Evolutionary conservation across 2,888 invertebrate species (phyloP), one percentile per base, ranked within the genome.

Genomic region (Eilema depressum): DNA sequence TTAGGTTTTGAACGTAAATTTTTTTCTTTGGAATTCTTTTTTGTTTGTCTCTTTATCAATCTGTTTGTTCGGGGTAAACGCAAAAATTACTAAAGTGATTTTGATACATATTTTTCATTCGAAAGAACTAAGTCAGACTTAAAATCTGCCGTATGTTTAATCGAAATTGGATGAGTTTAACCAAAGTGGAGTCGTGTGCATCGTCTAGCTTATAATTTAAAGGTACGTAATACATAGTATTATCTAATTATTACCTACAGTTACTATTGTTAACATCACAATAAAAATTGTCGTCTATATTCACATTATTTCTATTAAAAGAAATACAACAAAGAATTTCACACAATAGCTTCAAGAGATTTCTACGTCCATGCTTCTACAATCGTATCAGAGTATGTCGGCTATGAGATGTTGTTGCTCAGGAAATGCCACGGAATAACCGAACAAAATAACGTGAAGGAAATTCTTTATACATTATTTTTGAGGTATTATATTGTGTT

Each of bases 301-400:
- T 61, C 28, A 23, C 53, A 33, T 56, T 68, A 37, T 63, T 62
- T 53, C 26, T 37, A 41, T 63, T 28, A 57, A 41, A 63, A 63
- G 59, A 68, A 68, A 68, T 63, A 59, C 63, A 57, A 41, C 57
- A 59, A 57, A 11, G 41, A 41, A 41, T n/a, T n/a, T 8, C 17
- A 56, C 62, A 68, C 63, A 63, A 69, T 41, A 69, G 68, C 41
- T 63, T 69, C 63, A 63, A 63, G 68, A 69, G 20, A 63, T 68
- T 63, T 63, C 63, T 41, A 59, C 23, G n/a, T 68, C 56, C 33
- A 68, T 68, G 47, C 23, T 30, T 17, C 62, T 57, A 68, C 26
- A 63, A 63, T 68, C 25, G 63, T 68, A 62, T 68, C 53, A 56
- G 30, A 57, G 56, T 23, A 57, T 28, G 30, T 65, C 37, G 23